Evolutionary conservation across 2,797 vertebrate species (phyloP), one percentile per base, ranked within the genome.

Genomic region (Onychomys arenicola): DNA sequence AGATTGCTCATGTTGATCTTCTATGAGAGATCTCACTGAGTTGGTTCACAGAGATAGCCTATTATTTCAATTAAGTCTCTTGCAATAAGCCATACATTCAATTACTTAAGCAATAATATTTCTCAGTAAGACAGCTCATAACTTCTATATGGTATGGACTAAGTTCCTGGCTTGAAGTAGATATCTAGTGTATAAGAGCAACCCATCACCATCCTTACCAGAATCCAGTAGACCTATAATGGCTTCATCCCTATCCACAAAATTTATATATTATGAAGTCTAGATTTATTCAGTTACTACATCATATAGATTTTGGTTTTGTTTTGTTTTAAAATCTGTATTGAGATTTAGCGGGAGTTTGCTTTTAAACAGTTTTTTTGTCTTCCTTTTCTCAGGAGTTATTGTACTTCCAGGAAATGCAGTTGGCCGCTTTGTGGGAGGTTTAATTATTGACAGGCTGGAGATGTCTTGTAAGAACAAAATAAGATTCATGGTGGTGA

Each of bases 401-500:
- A 11, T 98, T 86, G 52, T 98, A 90, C 14, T 98, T 86, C 98
- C 97, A 81, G 98, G 87, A 96, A 55, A 37, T 82, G 96, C 89
- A 61, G 1, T 98, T 97, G 98, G 98, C 73, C 91, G 95, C 29
- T 14, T 98, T 59, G 6, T 98, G 16, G 98, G 98, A 95, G 98
- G 98, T 17, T 0, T 97, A 61, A 97, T 98, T 93, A 83, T 96
- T 91, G 97, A 96, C 67, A 97, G 77, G 69, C 96, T 98, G 84
- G 63, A 96, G 52, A 75, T 98, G 95, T 81, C 88, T 27, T 96
- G 78, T 89, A 96, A 95, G 96, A 88, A 16, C 63, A 93, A 97
- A 43, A 94, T 98, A 73, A 96, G 11, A 95, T 97, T 98, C 96
- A 16, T 89, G 59, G 43, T 96, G 0, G 29, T 49, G 80, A 75